Base-by-base conservation (phyloP, 2,888 invertebrate genomes). In the Aradus depressus region DNA sequence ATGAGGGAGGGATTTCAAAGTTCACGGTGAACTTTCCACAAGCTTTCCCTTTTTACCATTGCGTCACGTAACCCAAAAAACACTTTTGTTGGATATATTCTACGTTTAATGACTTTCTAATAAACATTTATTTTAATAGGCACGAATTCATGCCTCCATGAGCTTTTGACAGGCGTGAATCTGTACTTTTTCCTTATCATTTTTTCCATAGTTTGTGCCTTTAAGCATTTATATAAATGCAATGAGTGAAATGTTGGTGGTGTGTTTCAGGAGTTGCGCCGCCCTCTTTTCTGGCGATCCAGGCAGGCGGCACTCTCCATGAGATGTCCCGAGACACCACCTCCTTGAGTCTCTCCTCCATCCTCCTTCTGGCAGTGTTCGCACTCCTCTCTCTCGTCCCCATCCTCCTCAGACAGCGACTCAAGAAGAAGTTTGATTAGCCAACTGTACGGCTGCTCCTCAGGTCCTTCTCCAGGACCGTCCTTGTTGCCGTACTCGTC, bases 271-370 rank as follows among this genome's bases (percentile, higher is more conserved):
- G 95, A 58, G 95, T 95, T 10, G 93, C 90, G 1, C 96, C 97
- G 39, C 97, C 97, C 3, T 95, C 96, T 1, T 88, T 98, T 67
- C 81, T 98, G 22, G 95, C 95, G 10, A 95, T 98, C 61, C 93
- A 97, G 72, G 92, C 96, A 10, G 98, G 98, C 12, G 91, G 91
- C 66, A 97, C 97, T 1, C 72, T 99, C 39, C 88, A 97, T 64
- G 81, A 89, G 59, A 75, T 98, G 70, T 88, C 92, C 1, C 28
- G 23, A 14, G 84, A 86, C 1, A 81, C 81, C 60, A 86, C 87
- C 60, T 84, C 90, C 1, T 81, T 92, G 71, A 91, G 92, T 0
- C 85, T 84, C 81, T 81, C 77, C 10, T 90, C 93, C n/a, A 70
- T 95, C 47, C 69, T 80, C 12, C 71, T 90, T 39, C 72, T 97